phyloP scores from a whole-genome alignment of 2,797 vertebrate genomes.

The Mormyrus hasselquistii region DNA sequence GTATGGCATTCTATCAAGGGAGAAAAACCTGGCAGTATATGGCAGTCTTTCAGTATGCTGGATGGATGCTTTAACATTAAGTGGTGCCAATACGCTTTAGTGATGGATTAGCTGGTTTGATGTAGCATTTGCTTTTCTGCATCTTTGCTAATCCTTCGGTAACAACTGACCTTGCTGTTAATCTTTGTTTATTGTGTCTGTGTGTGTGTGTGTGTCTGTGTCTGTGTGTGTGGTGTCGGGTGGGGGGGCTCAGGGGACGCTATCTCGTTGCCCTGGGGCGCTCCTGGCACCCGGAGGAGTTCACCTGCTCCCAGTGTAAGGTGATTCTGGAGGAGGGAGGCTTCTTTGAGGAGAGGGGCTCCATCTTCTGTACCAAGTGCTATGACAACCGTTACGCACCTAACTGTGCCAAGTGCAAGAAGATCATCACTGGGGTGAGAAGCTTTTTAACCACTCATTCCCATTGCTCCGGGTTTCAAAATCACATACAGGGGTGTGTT shows the following conservation, averaged over 20 bases:
- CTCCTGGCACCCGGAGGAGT: conserved; percentile 97
- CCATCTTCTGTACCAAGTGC: conserved; percentile 89
- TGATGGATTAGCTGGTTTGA: conserved; percentile 21
- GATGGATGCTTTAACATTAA: neutral
- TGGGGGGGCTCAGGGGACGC: conserved; percentile 69
- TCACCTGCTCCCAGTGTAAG: conserved; percentile 88
- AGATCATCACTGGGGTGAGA: conserved; percentile 88
- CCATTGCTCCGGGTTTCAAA: neutral
- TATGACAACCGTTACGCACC: conserved; percentile 86
- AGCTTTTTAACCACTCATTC: neutral
- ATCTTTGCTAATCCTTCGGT: conserved; percentile 17
- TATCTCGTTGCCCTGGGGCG: conserved; percentile 90
- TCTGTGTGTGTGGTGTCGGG: neutral
- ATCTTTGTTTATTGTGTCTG: conserved; percentile 12
- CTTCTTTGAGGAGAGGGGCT: conserved; percentile 94
- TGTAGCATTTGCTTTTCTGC: conserved; percentile 31
- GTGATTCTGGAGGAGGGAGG: conserved; percentile 86
- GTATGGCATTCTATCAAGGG: neutral
- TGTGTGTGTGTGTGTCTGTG: neutral
- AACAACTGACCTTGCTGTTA: conserved; percentile 28
- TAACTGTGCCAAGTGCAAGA: conserved; percentile 94
- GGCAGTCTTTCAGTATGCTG: neutral
- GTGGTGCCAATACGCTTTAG: neutral
- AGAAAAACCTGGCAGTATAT: neutral
- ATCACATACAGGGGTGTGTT: neutral